These are phyloP conservation scores for Rhingia rostrata DNA, from an alignment of 2,888 invertebrate genomes.

Conservation along the genomic window DNA sequence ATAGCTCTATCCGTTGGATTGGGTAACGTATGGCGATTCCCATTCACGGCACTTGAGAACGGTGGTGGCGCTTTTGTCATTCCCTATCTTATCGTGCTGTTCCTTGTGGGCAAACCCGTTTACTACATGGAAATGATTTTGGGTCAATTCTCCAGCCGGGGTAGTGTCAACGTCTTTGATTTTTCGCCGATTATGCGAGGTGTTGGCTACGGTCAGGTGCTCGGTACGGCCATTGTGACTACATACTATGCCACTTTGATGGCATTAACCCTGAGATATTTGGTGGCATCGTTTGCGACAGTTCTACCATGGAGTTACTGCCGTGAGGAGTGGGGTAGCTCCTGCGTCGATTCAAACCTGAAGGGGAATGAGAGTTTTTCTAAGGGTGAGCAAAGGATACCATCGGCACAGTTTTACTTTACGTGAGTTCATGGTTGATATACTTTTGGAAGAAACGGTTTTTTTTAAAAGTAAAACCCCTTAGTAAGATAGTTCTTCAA, in stretches of 20 bases:
- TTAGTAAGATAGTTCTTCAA: constrained; percentile 82
- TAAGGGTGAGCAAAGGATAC: constrained; percentile 67
- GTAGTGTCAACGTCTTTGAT: constrained; percentile 87
- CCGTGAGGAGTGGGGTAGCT: constrained; percentile 84
- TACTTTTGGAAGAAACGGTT: background rate
- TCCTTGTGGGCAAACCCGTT: constrained; percentile 87
- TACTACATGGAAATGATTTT: constrained; percentile 89
- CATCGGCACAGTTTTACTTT: constrained; percentile 83
- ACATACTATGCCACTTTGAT: constrained; percentile 88
- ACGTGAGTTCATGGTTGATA: constrained; percentile 78
- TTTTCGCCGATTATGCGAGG: constrained; percentile 88
- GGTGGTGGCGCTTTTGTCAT: constrained; percentile 88
- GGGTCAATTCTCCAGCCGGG: constrained; percentile 89
- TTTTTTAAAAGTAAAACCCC: background rate
- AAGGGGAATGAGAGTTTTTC: constrained; percentile 39
- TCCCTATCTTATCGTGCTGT: constrained; percentile 86
- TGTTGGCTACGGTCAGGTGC: constrained; percentile 85
- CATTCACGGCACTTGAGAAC: constrained; percentile 86
- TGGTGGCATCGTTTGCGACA: constrained; percentile 85
- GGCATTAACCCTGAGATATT: constrained; percentile 86
- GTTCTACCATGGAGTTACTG: constrained; percentile 87
- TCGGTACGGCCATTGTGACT: constrained; percentile 84
- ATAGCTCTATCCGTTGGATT: constrained; percentile 86
- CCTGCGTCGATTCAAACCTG: constrained; percentile 79
- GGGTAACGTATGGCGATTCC: constrained; percentile 88